Conservation (phyloP, 30 jellyfish, hydroid and myxozoan genomes). For the Catostylus mosaicus region DNA sequence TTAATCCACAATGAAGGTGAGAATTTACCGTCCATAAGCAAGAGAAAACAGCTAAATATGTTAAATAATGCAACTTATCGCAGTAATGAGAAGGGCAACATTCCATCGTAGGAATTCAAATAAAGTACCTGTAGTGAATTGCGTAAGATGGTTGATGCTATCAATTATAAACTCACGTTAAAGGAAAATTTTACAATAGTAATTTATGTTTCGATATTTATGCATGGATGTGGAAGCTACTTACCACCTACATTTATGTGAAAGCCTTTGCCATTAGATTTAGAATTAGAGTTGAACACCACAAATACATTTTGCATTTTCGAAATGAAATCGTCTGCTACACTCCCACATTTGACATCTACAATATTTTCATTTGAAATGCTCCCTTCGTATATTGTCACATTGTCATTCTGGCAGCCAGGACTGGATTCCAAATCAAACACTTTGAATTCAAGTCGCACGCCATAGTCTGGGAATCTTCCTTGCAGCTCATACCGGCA, state of each 20-base stretch:
- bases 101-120: too few relatives aligned
- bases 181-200: too few relatives aligned
- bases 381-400: background rate
- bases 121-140: too few relatives aligned
- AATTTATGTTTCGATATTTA: too few relatives aligned
- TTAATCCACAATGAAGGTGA: too few relatives aligned
- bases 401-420: slow-evolving; percentile 2
- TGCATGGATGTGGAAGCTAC: too few relatives aligned
- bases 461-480: background rate
- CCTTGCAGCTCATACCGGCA: slow-evolving; percentile 6
- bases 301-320: background rate
- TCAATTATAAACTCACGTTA: too few relatives aligned
- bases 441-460: background rate
- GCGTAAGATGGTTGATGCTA: too few relatives aligned
- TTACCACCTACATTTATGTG: background rate
- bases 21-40: too few relatives aligned
- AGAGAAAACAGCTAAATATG: too few relatives aligned
- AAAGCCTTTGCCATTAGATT: background rate
- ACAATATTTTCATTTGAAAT: background rate
- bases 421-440: background rate
- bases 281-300: background rate
- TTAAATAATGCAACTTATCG: too few relatives aligned
- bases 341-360: slow-evolving; percentile 1
- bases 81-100: too few relatives aligned
- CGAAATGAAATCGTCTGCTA: slow-evolving; percentile 3